phyloP scores from a whole-genome alignment of 2,797 vertebrate genomes.

The Chelidonichthys spinosus region DNA sequence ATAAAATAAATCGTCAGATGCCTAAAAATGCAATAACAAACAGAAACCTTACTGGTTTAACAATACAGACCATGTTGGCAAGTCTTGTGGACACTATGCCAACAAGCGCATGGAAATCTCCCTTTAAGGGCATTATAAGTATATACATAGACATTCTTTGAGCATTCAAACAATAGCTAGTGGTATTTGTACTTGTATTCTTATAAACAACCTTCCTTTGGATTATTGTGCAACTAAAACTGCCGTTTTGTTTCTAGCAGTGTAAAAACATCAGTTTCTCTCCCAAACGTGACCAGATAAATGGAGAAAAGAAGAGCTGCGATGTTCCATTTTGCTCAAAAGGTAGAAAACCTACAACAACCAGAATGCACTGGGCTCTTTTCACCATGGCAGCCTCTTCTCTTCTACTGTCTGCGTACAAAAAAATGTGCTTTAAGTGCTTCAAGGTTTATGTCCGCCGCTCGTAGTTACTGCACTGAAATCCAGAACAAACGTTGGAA shows the following conservation, averaged over 20 bases:
- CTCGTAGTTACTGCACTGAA: not conserved
- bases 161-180: not conserved
- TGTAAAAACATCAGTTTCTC: no score
- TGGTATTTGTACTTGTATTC: not conserved
- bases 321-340: no score
- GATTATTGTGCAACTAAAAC: no score
- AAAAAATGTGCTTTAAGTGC: not conserved
- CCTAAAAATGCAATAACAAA: not conserved
- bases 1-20: not conserved
- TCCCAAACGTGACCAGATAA: no score
- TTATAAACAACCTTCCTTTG: not conserved
- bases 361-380: no score
- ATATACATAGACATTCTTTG: not conserved
- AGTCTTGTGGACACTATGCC: slow-evolving; percentile 4
- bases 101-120: not conserved
- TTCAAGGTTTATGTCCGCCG: not conserved
- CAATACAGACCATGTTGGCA: slow-evolving; percentile 16
- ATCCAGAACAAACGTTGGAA: not conserved
- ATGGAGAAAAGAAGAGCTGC: no score
- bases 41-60: slow-evolving; percentile 26
- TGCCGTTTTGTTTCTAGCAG: no score
- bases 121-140: not conserved
- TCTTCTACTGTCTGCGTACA: no score
- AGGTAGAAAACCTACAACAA: not conserved
- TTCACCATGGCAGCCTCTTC: no score